Evolutionary conservation across 2,113 vertebrate species (phyloP), one percentile per base, ranked within the genome.

Genomic region (Rana temporaria): DNA sequence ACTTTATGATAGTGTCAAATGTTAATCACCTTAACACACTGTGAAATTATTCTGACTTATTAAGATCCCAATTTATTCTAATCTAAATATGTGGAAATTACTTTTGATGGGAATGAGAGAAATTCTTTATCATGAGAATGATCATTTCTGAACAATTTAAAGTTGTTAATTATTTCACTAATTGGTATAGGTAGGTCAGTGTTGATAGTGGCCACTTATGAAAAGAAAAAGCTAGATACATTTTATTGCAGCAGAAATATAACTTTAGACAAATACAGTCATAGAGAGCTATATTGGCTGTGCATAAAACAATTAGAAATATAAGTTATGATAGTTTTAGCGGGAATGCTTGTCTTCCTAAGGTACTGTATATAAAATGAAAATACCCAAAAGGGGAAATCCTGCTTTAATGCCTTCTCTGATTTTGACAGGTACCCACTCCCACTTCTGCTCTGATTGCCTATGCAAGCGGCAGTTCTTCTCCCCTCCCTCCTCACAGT

Each of bases 11-110:
- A 83, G 71, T 68, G 81, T 83, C 81, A 83, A 75, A 83, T 68
- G 81, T 76, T 83, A 83, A 83, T 83, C 81, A 83, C 71, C 71
- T 83, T 82, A 82, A 82, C 70, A 66, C 53, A 56, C 62, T 76
- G 80, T 65, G 71, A 83, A 83, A 76, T 83, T 83, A 83, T 83
- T 83, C 81, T 67, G 48, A 83, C 53, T 82, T 82, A 83, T 60
- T 83, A 83, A 67, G 62, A 83, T 76, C 53, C 32, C 81, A 83
- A 83, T 83, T 83, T 60, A 83, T 76, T 83, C 17, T 60, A 76
- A 83, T 73, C 72, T 76, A 59, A 76, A 59, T 76, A 68, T 83
- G 30, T 83, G 72, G 59, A 76, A 82, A 67, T 55, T 26, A 55
- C 63, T 76, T 83, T 76, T 83, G 72, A 76, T 76, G 71, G 73